These are phyloP conservation scores for Elanoides forficatus DNA, from an alignment of 2,113 vertebrate genomes.

Conservation along the genomic window DNA sequence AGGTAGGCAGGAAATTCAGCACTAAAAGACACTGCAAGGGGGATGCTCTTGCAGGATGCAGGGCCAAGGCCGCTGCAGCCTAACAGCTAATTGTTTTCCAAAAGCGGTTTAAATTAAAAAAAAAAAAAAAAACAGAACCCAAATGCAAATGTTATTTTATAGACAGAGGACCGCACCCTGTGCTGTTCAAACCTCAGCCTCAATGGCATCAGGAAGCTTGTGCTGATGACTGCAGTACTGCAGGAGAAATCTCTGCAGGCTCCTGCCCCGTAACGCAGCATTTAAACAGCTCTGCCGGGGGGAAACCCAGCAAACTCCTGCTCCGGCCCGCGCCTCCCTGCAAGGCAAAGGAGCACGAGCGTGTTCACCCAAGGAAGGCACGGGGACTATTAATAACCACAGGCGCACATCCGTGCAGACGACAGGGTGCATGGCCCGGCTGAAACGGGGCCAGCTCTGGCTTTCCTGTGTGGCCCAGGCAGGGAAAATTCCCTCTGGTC, in stretches of 20 bases:
- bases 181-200: not conserved
- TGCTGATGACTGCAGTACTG: not conserved
- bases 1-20: not conserved
- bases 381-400: not conserved
- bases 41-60: not conserved
- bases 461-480: not conserved
- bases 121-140: not conserved
- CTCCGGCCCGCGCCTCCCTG: not conserved
- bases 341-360: not conserved
- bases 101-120: not conserved
- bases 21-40: not conserved
- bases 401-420: fast-evolving
- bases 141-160: not conserved
- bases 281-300: not conserved
- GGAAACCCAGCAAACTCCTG: not conserved
- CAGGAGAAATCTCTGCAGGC: not conserved
- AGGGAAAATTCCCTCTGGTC: not conserved
- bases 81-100: not conserved
- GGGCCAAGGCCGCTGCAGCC: not conserved
- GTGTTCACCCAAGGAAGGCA: not conserved
- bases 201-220: not conserved
- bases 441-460: not conserved
- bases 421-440: not conserved
- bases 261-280: not conserved
- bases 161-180: not conserved